These are phyloP conservation scores for Matsumyia berberina DNA, from an alignment of 2,888 invertebrate genomes.

Conservation along the genomic window DNA sequence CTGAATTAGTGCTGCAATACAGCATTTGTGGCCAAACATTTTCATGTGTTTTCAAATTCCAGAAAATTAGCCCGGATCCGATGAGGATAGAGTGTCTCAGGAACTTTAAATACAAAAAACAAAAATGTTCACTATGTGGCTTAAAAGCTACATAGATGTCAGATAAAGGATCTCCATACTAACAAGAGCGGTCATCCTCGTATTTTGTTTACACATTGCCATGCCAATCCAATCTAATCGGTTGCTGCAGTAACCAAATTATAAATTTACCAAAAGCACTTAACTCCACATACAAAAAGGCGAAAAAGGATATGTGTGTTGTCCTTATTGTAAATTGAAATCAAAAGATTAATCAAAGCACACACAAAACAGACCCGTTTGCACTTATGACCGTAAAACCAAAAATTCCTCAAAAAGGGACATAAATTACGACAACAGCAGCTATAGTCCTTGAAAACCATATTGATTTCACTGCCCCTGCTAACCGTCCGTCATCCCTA, in stretches of 20 bases:
- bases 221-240: not conserved
- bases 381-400: slow-evolving; percentile 59
- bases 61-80: too few species aligned
- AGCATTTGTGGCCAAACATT: too few species aligned
- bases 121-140: too few species aligned
- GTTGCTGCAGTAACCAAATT: slow-evolving; percentile 23
- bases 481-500: slow-evolving; percentile 18
- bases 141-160: too few species aligned
- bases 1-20: too few species aligned
- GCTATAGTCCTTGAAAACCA: slow-evolving; percentile 54
- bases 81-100: too few species aligned
- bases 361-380: slow-evolving; percentile 38
- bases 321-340: slow-evolving; percentile 23
- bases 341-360: slow-evolving; percentile 65
- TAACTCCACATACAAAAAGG: slow-evolving; percentile 26
- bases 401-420: slow-evolving; percentile 49
- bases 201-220: too few species aligned
- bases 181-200: too few species aligned
- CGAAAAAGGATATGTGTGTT: slow-evolving; percentile 14
- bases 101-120: too few species aligned
- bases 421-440: slow-evolving; percentile 66
- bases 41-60: too few species aligned
- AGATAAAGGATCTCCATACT: too few species aligned
- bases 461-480: slow-evolving; percentile 41
- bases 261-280: slow-evolving; percentile 65